Evolutionary conservation across 2,113 vertebrate genomes (phyloP).

Genomic region (Arvicanthis niloticus): DNA sequence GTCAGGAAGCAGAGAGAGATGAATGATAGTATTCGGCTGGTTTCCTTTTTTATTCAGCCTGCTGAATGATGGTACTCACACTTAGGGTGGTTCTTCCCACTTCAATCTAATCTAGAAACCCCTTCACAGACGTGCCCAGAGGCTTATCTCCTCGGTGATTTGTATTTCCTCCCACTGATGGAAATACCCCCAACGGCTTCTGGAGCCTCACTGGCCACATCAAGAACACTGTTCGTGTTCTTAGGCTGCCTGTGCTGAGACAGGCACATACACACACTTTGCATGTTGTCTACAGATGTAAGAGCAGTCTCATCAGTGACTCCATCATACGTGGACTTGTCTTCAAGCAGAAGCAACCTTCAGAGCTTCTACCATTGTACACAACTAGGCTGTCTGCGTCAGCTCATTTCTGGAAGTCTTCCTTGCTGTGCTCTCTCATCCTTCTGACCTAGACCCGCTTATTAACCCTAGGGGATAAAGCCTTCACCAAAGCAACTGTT

Average conservation of each 20-base stretch:
- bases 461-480: not conserved
- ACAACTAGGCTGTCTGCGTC: not conserved
- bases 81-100: not conserved
- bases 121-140: not conserved
- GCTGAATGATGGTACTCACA: not conserved
- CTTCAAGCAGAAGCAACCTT: not conserved
- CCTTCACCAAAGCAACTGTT: not conserved
- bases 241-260: not conserved
- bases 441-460: not conserved
- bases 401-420: not conserved
- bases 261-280: not conserved
- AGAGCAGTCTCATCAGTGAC: not conserved
- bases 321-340: not conserved
- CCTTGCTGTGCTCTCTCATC: not conserved
- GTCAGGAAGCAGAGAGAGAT: not conserved
- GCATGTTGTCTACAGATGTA: not conserved
- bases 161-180: rapidly evolving
- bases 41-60: not conserved
- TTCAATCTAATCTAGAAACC: not conserved
- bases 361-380: not conserved
- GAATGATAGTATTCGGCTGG: not conserved
- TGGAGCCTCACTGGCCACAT: not conserved
- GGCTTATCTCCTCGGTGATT: not conserved
- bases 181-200: not conserved
- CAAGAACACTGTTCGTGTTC: rapidly evolving